Conservation (phyloP, 2,888 invertebrate genomes). For the Aphodius granarius region DNA sequence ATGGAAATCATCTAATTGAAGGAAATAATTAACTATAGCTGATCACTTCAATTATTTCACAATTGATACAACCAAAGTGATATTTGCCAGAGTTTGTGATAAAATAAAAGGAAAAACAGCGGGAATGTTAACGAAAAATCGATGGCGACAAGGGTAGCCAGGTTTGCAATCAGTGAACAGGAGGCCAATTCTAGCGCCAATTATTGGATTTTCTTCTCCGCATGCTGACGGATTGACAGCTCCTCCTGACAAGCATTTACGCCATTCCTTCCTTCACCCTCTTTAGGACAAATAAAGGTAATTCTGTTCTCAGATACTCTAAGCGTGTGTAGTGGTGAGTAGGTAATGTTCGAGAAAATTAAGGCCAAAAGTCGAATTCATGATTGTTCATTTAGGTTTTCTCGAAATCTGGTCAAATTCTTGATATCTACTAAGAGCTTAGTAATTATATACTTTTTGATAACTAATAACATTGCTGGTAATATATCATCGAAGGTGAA, state of each 20-base stretch:
- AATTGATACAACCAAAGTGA: background rate
- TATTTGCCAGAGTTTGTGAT: background rate
- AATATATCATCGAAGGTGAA: background rate
- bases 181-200: constrained; percentile 5
- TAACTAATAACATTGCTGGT: no score
- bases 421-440: no score
- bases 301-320: background rate
- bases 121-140: background rate
- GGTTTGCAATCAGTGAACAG: constrained; percentile 2
- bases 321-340: background rate
- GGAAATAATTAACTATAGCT: no score
- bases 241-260: background rate
- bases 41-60: no score
- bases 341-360: background rate
- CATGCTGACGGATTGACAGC: constrained; percentile 10
- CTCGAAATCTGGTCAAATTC: no score
- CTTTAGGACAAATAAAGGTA: background rate
- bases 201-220: constrained; percentile 10
- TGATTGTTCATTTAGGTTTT: no score
- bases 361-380: no score
- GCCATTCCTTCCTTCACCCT: background rate
- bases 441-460: no score
- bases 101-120: background rate
- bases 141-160: background rate
- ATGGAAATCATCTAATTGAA: no score